These are phyloP conservation scores for Carollia perspicillata DNA, from an alignment of 2,113 vertebrate genomes.

Conservation along the genomic window DNA sequence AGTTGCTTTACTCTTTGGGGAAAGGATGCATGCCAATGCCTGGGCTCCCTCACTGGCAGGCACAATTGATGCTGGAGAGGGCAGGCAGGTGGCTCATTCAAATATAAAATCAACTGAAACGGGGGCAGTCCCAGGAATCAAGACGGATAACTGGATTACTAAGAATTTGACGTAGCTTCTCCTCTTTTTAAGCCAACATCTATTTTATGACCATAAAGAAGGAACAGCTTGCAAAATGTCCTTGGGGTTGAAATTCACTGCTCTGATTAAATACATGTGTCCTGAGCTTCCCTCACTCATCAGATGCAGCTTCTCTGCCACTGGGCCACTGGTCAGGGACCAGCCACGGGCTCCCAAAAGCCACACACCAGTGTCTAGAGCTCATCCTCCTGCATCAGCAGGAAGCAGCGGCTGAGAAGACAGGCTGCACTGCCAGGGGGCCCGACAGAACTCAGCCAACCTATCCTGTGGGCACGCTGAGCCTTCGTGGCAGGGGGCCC, in stretches of 20 bases:
- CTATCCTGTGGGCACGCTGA: not conserved
- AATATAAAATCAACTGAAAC: not conserved
- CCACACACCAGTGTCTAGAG: not conserved
- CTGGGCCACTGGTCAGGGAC: not conserved
- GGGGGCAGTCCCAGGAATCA: not conserved
- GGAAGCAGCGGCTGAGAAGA: not conserved
- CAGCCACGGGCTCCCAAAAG: not conserved
- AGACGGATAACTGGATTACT: not conserved
- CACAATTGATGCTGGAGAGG: not conserved
- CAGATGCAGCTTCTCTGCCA: not conserved
- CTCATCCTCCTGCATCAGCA: not conserved
- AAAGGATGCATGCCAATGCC: fast-evolving
- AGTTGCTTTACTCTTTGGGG: not conserved
- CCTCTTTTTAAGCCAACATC: constrained; percentile 46
- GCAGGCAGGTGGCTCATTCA: not conserved
- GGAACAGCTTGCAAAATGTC: constrained; percentile 17
- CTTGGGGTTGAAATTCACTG: constrained; percentile 26
- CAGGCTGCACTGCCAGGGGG: not conserved
- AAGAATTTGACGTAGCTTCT: constrained; percentile 29
- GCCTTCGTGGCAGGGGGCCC: fast-evolving
- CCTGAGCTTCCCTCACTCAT: not conserved
- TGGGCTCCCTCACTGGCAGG: not conserved
- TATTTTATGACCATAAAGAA: constrained; percentile 40
- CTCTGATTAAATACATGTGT: not conserved
- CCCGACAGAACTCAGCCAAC: not conserved